A percentile compares a stretch with the other conserved stretches of the same genome.
These are phyloP conservation scores for Mohoua ochrocephala DNA, from an alignment of 2,113 vertebrate genomes.

Conservation along the genomic window DNA sequence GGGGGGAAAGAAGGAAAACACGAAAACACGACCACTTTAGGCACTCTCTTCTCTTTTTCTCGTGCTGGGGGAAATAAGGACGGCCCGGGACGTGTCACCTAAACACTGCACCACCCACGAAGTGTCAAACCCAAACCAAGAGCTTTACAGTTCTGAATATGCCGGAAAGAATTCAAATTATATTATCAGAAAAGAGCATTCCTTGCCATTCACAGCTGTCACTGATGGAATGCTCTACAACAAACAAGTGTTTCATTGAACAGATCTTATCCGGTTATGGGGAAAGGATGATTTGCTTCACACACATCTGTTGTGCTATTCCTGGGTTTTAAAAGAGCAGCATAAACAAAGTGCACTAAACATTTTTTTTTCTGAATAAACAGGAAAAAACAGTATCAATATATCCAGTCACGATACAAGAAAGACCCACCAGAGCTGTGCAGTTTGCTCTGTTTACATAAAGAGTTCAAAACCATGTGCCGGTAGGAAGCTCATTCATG, in stretches of 20 bases:
- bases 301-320: background rate
- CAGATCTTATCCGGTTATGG: background rate
- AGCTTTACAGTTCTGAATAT: background rate
- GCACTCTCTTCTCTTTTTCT: background rate
- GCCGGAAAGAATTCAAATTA: background rate
- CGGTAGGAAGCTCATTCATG: background rate
- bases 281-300: background rate
- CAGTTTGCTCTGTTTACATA: background rate
- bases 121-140: background rate
- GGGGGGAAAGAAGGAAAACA: background rate
- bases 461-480: background rate
- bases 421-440: background rate
- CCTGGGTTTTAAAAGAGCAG: background rate
- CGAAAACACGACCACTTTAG: accelerated
- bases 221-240: background rate
- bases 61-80: background rate
- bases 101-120: background rate
- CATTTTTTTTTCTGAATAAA: background rate
- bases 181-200: background rate
- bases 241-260: background rate
- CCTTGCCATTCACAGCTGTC: background rate
- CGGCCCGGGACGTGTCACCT: background rate
- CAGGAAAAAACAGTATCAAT: background rate
- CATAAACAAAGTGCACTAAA: background rate
- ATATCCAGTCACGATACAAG: background rate